These are phyloP conservation scores for Phylloscopus trochilus DNA, from an alignment of 2,113 vertebrate species.

Conservation along the genomic window DNA sequence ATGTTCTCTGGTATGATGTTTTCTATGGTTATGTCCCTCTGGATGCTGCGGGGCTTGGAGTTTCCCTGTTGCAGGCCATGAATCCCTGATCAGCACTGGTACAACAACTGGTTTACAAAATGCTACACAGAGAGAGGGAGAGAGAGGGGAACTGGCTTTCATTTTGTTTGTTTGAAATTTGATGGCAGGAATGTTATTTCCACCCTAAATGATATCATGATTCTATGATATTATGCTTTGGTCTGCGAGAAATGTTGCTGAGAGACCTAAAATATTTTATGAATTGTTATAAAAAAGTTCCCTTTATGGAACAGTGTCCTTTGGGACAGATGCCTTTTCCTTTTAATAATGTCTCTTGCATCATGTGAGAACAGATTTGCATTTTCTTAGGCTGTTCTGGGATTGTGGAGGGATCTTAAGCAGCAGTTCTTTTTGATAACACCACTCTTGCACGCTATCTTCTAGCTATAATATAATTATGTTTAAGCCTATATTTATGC, in stretches of 20 bases:
- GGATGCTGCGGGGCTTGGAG: background rate
- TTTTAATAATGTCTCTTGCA: slow-evolving; percentile 14
- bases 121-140: background rate
- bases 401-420: background rate
- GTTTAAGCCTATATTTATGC: slow-evolving; percentile 14
- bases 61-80: background rate
- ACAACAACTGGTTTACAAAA: background rate
- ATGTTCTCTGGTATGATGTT: background rate
- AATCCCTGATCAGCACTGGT: background rate
- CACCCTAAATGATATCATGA: background rate
- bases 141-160: background rate
- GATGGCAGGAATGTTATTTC: background rate
- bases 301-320: background rate
- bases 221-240: background rate
- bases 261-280: slow-evolving; percentile 11
- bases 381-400: slow-evolving; percentile 26
- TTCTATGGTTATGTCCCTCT: background rate
- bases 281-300: background rate
- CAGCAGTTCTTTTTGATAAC: slow-evolving; percentile 10
- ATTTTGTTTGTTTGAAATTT: background rate
- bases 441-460: background rate
- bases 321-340: slow-evolving; percentile 10
- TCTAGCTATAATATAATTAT: slow-evolving; percentile 25
- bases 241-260: background rate
- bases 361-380: slow-evolving; percentile 19